A percentile compares a stretch with the other conserved stretches of the same genome.
Evolutionary conservation across 2,797 vertebrate genomes (phyloP).

Genomic region (Coregonus suidteri): DNA sequence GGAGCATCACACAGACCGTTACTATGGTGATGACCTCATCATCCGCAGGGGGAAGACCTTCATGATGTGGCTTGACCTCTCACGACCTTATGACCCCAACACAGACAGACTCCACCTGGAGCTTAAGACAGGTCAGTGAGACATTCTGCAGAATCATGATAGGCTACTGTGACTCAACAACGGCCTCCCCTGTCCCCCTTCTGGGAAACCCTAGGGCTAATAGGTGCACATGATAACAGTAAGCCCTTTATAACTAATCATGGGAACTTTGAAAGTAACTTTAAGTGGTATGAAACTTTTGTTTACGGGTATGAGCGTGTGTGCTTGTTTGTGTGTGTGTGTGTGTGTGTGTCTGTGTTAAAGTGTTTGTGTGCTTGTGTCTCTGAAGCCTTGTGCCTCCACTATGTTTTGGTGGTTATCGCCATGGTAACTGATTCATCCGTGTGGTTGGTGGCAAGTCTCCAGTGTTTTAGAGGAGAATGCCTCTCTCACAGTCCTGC

Average conservation of each 20-base stretch:
- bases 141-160: neutral
- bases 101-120: constrained; percentile 81
- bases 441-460: constrained; percentile 50
- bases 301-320: neutral
- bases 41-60: constrained; percentile 89
- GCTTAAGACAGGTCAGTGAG: constrained; percentile 78
- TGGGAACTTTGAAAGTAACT: neutral
- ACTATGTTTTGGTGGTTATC: constrained; percentile 36
- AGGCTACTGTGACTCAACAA: constrained; percentile 5
- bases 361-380: constrained; percentile 6
- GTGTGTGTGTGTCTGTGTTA: neutral
- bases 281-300: neutral
- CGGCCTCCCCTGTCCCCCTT: neutral
- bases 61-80: constrained; percentile 76
- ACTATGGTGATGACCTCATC: constrained; percentile 77
- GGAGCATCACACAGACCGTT: constrained; percentile 84
- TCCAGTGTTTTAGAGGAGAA: constrained; percentile 40
- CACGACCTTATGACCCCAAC: constrained; percentile 72
- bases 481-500: constrained; percentile 14
- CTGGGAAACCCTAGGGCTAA: neutral
- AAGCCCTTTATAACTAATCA: neutral
- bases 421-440: constrained; percentile 56
- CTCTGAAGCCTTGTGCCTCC: neutral
- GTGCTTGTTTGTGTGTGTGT: neutral
- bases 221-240: constrained; percentile 23